These are phyloP conservation scores for Anser cygnoides DNA, from an alignment of 2,113 vertebrate genomes.

Conservation along the genomic window DNA sequence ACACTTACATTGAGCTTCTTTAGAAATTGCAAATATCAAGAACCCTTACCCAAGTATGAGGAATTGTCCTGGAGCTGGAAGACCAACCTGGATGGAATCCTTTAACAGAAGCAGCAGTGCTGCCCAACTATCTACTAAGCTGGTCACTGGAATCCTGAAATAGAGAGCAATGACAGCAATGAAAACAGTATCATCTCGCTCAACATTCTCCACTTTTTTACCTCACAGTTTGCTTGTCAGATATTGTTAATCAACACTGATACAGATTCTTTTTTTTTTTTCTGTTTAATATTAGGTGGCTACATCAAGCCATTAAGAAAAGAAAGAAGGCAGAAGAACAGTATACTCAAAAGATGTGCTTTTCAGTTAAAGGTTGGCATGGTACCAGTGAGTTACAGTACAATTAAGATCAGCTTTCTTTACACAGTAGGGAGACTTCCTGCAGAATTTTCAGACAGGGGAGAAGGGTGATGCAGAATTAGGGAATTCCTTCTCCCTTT, in stretches of 20 bases:
- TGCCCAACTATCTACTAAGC: constrained; percentile 95
- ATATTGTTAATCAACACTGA: background rate
- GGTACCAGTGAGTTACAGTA: background rate
- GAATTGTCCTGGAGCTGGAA: constrained; percentile 96
- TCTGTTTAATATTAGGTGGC: background rate
- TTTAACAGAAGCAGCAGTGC: constrained; percentile 92
- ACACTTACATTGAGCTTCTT: background rate
- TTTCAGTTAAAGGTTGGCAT: background rate
- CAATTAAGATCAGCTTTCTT: background rate
- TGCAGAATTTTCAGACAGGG: background rate
- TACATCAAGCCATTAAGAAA: background rate
- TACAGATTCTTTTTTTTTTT: background rate
- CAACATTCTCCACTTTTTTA: background rate
- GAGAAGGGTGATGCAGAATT: background rate
- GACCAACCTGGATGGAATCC: constrained; percentile 92
- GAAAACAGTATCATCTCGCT: background rate
- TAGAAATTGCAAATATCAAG: background rate
- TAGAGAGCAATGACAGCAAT: background rate
- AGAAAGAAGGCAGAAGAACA: background rate
- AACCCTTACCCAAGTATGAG: constrained; percentile 91
- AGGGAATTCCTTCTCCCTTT: background rate
- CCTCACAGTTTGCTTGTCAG: background rate
- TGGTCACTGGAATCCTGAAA: constrained; percentile 92
- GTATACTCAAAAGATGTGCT: background rate
- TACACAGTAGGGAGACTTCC: background rate